These are phyloP conservation scores for Lates japonicus DNA, from an alignment of 2,797 vertebrate genomes.

Conservation along the genomic window DNA sequence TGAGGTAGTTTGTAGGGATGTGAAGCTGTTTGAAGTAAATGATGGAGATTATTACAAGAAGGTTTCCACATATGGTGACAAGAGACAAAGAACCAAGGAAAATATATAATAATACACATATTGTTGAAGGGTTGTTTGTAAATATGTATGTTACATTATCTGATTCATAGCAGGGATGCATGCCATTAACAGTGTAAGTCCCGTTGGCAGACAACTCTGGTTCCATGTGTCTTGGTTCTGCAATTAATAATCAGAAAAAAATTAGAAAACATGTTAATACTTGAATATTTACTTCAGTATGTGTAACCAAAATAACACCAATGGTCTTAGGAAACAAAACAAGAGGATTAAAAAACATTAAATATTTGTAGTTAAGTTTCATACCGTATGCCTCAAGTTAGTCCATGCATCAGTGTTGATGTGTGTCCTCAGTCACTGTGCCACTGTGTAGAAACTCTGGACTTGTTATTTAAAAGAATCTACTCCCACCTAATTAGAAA, in stretches of 20 bases:
- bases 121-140: conserved; percentile 19
- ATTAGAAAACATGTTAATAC: background rate
- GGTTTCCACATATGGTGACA: conserved; percentile 51
- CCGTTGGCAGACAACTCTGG: background rate
- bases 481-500: background rate
- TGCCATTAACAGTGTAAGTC: background rate
- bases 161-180: conserved; percentile 45
- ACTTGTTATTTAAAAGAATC: background rate
- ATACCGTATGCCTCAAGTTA: background rate
- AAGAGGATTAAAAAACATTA: background rate
- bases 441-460: background rate
- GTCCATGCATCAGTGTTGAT: too few relatives aligned
- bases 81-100: conserved; percentile 37
- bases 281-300: background rate
- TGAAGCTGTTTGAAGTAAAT: conserved; percentile 60
- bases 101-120: conserved; percentile 33
- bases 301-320: background rate
- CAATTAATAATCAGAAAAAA: background rate
- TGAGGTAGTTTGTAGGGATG: conserved; percentile 43
- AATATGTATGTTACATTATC: conserved; percentile 10
- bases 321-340: background rate
- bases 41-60: conserved; percentile 52
- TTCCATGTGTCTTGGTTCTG: conserved; percentile 12
- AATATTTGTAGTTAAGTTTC: background rate
- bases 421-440: background rate